Evolutionary conservation across 2,113 vertebrate genomes (phyloP), one percentile per base, ranked within the genome.

Genomic region (Sigmodon hispidus): DNA sequence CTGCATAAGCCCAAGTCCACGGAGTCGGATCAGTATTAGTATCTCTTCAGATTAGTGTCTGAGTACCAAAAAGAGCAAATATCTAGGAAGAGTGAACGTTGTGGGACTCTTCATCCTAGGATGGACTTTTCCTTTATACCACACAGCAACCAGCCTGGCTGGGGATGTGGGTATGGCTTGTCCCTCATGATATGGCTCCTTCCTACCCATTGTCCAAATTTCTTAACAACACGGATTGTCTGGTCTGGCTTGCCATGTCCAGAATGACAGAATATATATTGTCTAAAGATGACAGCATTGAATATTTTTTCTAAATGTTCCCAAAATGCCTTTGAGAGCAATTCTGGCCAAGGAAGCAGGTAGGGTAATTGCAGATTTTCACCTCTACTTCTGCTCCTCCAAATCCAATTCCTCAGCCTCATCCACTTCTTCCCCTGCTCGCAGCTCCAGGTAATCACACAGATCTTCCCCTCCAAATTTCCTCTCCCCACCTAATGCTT

Each of bases 121-220:
- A 15, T 10, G 2, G 5, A 31, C 19, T 3, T 48, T 36, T 3
- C 36, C 48, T 0, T 0, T 0, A 21, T 1, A 15, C 15, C 21
- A 0, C 1, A 4, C 8, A 5, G 26, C 48, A 0, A 1, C 70
- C 17, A 10, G 52, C 67, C 67, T 31, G 15, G 16, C 80, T 2
- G 36, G 40, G 10, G 10, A 1, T 0, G 1, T 0, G 5, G 77
- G 8, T 3, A 0, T 3, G 36, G 81, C 36, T 26, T 24, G 29
- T 3, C 36, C 45, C 29, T 52, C 43, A 1, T 5, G 45, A 34
- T 4, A 19, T 19, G 55, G 11, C 67, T 52, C 61, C 91, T 40
- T 59, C 69, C 72, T 48, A 5, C 0, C 12, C 16, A 29, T 52
- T 22, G 34, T 36, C 86, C 45, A 8, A 45, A 87, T 52, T 50